Evolutionary conservation across 2,113 vertebrate species (phyloP), one percentile per base, ranked within the genome.

Genomic region (Stomatorhinus ivindoensis): DNA sequence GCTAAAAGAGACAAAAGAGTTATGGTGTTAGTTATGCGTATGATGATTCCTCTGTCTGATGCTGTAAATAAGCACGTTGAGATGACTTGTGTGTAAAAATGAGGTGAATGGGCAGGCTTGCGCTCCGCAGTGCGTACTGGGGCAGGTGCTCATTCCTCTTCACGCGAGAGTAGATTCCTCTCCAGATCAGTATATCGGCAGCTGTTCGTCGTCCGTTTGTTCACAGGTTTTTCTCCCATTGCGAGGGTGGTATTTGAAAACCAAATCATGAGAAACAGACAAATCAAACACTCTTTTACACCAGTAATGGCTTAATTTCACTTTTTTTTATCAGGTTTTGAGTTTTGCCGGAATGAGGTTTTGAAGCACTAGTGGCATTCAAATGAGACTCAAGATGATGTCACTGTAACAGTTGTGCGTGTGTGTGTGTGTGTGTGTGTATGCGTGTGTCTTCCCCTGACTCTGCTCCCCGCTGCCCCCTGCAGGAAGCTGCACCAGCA

Each of bases 401-500:
- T 65, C 8, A n/a, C 24, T 27, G 58, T 65, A 10, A 27, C 24
- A 61, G 4, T 61, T 24, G 6, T 58, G 65, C 35, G 80, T 83
- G 39, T 42, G 50, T 51, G 50, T 51, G 50, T 24, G 8, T 61
- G 65, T 35, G 80, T 47, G 19, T 2, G 42, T 44, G 5, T n/a
- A n/a, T 1, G 13, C 0, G 17, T 46, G 35, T 13, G 61, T 73
- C 55, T 48, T 46, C 10, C 19, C 51, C 87, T 65, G 19, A 87
- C 27, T 9, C 8, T 39, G 31, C 53, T 87, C 24, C 58, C 3
- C 92, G 47, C 93, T 93, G 88, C 93, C 87, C 90, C 92, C 87
- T 93, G 88, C 93, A 97, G 97, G 93, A 97, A 97, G 94, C 94
- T 98, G 90, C 97, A 98, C 93, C 97, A 97, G 91, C 97, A 98